These are phyloP conservation scores for Paedocypris micromegethes DNA, from an alignment of 2,797 vertebrate species.

Conservation along the genomic window DNA sequence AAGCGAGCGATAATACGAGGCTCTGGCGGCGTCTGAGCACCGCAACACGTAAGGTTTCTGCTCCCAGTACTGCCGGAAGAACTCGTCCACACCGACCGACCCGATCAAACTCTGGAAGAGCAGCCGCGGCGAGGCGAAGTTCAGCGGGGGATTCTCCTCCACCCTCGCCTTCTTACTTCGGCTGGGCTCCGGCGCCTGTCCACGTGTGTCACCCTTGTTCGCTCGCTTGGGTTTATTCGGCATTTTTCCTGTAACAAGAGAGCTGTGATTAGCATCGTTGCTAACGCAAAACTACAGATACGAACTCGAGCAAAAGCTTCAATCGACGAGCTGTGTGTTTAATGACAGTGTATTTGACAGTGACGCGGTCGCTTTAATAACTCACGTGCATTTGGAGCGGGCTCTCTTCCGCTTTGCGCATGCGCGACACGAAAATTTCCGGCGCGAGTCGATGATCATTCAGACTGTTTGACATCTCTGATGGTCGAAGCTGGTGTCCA, in stretches of 20 bases:
- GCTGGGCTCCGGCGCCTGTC: slow-evolving; percentile 33
- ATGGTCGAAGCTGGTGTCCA: too few species aligned
- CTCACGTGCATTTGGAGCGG: too few species aligned
- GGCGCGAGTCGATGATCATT: too few species aligned
- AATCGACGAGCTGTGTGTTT: too few species aligned
- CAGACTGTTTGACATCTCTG: too few species aligned
- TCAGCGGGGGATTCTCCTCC: slow-evolving; percentile 49
- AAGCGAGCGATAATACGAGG: slow-evolving; percentile 72
- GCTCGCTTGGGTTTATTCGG: slow-evolving; percentile 65
- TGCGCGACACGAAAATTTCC: too few species aligned
- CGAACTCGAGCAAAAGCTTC: too few species aligned
- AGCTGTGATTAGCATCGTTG: too few species aligned
- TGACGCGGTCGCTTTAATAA: too few species aligned
- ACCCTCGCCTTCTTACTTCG: slow-evolving; percentile 58
- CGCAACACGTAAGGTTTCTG: slow-evolving; percentile 80
- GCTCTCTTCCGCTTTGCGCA: too few species aligned
- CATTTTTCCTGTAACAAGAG: slow-evolving; percentile 60
- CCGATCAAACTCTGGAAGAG: slow-evolving; percentile 82
- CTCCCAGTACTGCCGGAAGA: slow-evolving; percentile 86
- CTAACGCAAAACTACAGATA: too few species aligned
- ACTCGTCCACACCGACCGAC: slow-evolving; percentile 69
- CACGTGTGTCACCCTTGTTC: slow-evolving; percentile 30
- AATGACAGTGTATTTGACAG: too few species aligned
- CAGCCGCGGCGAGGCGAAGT: slow-evolving; percentile 66
- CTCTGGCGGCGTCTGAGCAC: slow-evolving; percentile 61